phyloP scores from a whole-genome alignment of 30 jellyfish, hydroid and myxozoan species.

The Pseudorhiza aurosa region DNA sequence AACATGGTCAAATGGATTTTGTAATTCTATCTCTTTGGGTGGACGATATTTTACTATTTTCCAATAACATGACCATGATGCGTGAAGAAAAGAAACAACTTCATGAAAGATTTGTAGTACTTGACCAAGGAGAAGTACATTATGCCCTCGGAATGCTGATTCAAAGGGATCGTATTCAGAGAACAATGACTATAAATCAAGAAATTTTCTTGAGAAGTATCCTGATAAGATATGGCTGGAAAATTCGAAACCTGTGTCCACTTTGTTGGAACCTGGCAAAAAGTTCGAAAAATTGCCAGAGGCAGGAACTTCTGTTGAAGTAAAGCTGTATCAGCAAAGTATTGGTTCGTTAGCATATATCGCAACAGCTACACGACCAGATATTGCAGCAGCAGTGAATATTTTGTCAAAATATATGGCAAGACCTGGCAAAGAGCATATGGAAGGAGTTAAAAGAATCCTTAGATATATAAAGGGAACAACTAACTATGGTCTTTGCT shows the following conservation, averaged over 20 bases:
- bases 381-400: constrained; percentile 45
- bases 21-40: constrained; percentile 22
- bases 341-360: constrained; percentile 23
- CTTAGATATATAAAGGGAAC: constrained; percentile 28
- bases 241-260: constrained; percentile 41
- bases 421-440: constrained; percentile 32
- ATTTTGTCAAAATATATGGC: constrained; percentile 21
- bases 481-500: constrained; percentile 4
- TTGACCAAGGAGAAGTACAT: constrained; percentile 35
- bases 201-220: constrained; percentile 1
- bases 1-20: neutral
- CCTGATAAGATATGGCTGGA: constrained; percentile 26
- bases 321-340: neutral
- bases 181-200: constrained; percentile 17
- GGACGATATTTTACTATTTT: constrained; percentile 18
- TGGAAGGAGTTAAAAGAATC: constrained; percentile 22
- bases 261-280: constrained; percentile 29
- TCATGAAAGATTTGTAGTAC: constrained; percentile 16
- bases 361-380: constrained; percentile 31
- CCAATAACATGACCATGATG: constrained; percentile 13
- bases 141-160: constrained; percentile 32
- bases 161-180: neutral
- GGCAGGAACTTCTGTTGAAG: neutral
- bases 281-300: neutral
- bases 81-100: neutral